These are phyloP conservation scores for Thalassoma bifasciatum DNA, from an alignment of 2,113 vertebrate species.

Conservation along the genomic window DNA sequence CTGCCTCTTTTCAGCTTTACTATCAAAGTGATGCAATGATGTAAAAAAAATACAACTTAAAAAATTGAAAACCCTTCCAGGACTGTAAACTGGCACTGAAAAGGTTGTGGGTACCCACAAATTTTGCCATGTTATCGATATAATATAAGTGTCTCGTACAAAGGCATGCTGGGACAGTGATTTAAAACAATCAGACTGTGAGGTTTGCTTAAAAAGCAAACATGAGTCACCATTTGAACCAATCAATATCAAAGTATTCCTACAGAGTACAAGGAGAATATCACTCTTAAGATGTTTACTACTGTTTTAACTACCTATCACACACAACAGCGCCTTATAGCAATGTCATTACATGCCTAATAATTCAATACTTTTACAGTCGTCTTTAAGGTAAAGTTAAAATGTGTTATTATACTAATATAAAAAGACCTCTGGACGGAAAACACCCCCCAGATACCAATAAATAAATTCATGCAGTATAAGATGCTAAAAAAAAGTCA, in stretches of 20 bases:
- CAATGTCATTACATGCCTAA: no score
- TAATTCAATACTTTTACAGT: not conserved
- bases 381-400: not conserved
- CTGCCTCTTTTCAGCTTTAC: no score
- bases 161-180: not conserved
- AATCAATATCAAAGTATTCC: not conserved
- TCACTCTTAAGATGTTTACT: not conserved
- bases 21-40: no score
- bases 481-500: not conserved
- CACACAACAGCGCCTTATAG: no score
- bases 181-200: not conserved
- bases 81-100: not conserved
- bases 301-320: no score
- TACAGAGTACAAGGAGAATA: not conserved
- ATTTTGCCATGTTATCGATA: no score
- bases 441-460: not conserved
- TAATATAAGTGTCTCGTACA: not conserved
- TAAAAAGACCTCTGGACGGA: not conserved
- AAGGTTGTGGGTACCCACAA: not conserved
- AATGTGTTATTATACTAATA: not conserved
- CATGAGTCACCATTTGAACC: not conserved
- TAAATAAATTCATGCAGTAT: not conserved
- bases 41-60: no score
- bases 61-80: no score
- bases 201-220: not conserved